Base-by-base conservation (phyloP, 2,113 vertebrate species). In the Callospermophilus lateralis region DNA sequence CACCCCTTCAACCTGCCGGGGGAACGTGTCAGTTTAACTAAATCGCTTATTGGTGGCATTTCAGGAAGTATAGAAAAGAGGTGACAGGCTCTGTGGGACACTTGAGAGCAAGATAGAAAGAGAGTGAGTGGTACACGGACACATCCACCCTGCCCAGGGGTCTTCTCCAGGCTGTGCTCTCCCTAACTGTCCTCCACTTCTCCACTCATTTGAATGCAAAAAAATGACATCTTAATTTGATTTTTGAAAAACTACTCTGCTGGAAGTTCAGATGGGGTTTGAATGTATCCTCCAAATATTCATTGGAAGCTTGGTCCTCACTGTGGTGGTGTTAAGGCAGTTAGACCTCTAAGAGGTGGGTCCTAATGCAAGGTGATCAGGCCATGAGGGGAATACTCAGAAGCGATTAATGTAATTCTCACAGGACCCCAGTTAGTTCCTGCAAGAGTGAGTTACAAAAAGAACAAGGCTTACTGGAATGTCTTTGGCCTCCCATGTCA, bases 81-180 rank as follows among this genome's bases (percentile, higher is more conserved):
- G 42, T 72, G 24, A 63, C 6, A 37, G 13, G 4, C 34, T 65
- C 28, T 42, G 10, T 55, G 10, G 28, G 22, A n/a, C 39, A 9
- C 7, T 39, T 42, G 39, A 78, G 39, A 37, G 20, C 22, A 45
- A 4, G 39, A 68, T 10, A 22, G 63, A 51, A n/a, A 6, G 39
- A 24, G 34, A 1, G 4, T 37, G 34, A n/a, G 7, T 9, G 4
- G 8, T 17, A 0, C 20, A 12, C 1, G 9, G 8, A 61, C 16
- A 63, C 4, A 42, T 34, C 19, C 34, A 74, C 51, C n/a, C 55
- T 84, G 34, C 34, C 42, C 83, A 17, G 28, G 16, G 26, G 30
- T 77, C 68, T 22, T 9, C 30, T 12, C 63, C 26, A 32, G 24
- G 55, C 7, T 32, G 68, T 78, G n/a, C 37, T 80, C 34, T 45